Evolutionary conservation across 2,888 invertebrate genomes (phyloP).

Genomic region (Loripinus fragilis): DNA sequence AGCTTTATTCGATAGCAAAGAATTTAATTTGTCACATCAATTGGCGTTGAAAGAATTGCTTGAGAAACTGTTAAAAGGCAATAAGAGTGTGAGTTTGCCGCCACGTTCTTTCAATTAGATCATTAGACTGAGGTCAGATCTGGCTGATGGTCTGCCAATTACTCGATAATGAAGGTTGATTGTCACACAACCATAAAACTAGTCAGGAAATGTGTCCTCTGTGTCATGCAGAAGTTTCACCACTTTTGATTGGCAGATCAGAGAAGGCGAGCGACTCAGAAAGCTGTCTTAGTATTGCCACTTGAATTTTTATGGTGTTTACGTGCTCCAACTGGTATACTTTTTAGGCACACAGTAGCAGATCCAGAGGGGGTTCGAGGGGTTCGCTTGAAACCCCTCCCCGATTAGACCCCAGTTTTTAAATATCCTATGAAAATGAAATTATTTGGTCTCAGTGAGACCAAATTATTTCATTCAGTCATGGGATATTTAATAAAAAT

Average conservation of each 20-base stretch:
- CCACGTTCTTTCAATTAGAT: slow-evolving; percentile 53
- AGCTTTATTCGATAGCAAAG: slow-evolving; percentile 22
- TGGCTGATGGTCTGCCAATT: slow-evolving; percentile 50
- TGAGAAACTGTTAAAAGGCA: slow-evolving; percentile 51
- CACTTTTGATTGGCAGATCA: slow-evolving; percentile 47
- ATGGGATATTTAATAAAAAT: too few species aligned
- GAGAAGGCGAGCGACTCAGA: background rate
- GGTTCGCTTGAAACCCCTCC: too few species aligned
- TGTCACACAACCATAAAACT: slow-evolving; percentile 35
- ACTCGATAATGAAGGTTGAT: slow-evolving; percentile 43
- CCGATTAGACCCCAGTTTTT: too few species aligned
- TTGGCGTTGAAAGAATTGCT: slow-evolving; percentile 37
- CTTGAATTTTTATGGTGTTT: too few species aligned
- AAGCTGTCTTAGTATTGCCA: too few species aligned
- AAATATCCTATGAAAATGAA: too few species aligned
- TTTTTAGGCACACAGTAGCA: too few species aligned
- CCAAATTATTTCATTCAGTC: too few species aligned
- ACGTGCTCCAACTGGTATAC: too few species aligned
- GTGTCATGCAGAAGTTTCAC: slow-evolving; percentile 31
- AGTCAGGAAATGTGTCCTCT: slow-evolving; percentile 21
- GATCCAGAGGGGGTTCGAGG: too few species aligned
- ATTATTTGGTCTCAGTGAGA: too few species aligned
- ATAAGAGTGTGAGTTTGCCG: slow-evolving; percentile 41
- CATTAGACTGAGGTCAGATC: slow-evolving; percentile 45
- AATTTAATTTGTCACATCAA: slow-evolving; percentile 53